Base-by-base conservation (phyloP, 2,113 vertebrate genomes). In the Prunella himalayana region DNA sequence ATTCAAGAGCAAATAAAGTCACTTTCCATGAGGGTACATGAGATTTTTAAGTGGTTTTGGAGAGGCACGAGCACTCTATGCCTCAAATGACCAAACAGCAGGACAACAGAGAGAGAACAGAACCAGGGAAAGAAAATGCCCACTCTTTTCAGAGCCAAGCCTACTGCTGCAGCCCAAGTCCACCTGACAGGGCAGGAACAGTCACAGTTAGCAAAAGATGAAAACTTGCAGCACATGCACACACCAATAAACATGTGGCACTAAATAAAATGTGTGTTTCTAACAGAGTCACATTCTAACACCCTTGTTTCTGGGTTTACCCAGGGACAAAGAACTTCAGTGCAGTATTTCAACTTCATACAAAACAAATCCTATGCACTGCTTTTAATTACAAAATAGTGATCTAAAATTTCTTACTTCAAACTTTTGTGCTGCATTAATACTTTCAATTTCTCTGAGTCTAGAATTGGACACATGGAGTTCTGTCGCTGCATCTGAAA, bases 401-500 rank as follows among this genome's bases (percentile, higher is more conserved):
- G 15, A 71, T 95, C 11, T 56, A 91, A 92, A 91, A 75, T 70
- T 13, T 87, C 97, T 97, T 96, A 99, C 99, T 99, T 99, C 99
- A 65, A 98, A 98, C 96, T 98, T 99, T 83, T 98, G 98, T 70
- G 98, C 39, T 81, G 98, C 35, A 82, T 98, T 98, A 54, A 98
- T 93, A 83, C 97, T 96, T 97, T 99, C 99, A 75, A 99, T 82
- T 90, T 99, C 98, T 72, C 96, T 98, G 93, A 98, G 94, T 96
- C 95, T 98, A 64, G 98, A 98, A 97, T 98, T 98, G 93, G 99
- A 98, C 45, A 98, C 95, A 3, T 98, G 98, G 31, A 99, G 97
- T 54, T 99, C 99, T 24, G 98, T 98, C 37, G 97, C 80, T 81
- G 98, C 97, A 97, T 98, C 99, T 98, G 96, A 94, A 98, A 97